Percentiles rank a stretch among this genome's conserved stretches.
Evolutionary conservation across 2,113 vertebrate genomes (phyloP).

Genomic region (Larimichthys polyactis): DNA sequence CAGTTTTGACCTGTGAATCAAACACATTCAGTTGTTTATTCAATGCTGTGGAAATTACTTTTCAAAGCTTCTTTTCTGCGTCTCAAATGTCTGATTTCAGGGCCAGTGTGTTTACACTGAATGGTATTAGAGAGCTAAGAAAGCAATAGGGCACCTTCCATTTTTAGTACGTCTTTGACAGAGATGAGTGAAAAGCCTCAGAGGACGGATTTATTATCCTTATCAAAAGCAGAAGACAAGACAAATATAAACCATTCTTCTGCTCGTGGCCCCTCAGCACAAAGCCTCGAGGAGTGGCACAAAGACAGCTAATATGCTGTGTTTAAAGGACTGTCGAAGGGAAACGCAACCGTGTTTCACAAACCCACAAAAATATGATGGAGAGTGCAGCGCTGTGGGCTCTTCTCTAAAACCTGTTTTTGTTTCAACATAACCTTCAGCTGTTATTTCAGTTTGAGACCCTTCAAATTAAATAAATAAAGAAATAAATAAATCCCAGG

Average conservation of each 20-base stretch:
- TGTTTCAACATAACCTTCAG: slow-evolving; percentile 21
- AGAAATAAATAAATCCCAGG: not conserved
- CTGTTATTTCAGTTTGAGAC: not conserved
- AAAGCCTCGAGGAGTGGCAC: slow-evolving; percentile 49
- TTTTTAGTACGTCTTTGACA: slow-evolving; percentile 42
- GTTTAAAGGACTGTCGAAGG: slow-evolving; percentile 51
- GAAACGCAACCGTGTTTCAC: slow-evolving; percentile 9
- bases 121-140: slow-evolving; percentile 40
- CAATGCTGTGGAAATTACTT: slow-evolving; percentile 18
- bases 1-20: slow-evolving; percentile 18
- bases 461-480: not conserved
- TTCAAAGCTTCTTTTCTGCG: slow-evolving; percentile 16
- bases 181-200: slow-evolving; percentile 48
- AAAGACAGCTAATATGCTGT: slow-evolving; percentile 35
- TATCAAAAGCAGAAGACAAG: slow-evolving; percentile 68
- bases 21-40: slow-evolving; percentile 22
- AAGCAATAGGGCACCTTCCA: slow-evolving; percentile 36
- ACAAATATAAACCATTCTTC: slow-evolving; percentile 69
- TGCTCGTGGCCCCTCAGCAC: slow-evolving; percentile 38
- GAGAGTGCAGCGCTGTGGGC: slow-evolving; percentile 19
- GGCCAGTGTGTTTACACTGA: slow-evolving; percentile 31
- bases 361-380: slow-evolving; percentile 40
- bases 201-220: slow-evolving; percentile 68
- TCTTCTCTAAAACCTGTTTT: slow-evolving; percentile 39
- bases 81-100: slow-evolving; percentile 39